Base-by-base conservation (phyloP, 1,140 invertebrate genomes). In the Musca domestica region DNA sequence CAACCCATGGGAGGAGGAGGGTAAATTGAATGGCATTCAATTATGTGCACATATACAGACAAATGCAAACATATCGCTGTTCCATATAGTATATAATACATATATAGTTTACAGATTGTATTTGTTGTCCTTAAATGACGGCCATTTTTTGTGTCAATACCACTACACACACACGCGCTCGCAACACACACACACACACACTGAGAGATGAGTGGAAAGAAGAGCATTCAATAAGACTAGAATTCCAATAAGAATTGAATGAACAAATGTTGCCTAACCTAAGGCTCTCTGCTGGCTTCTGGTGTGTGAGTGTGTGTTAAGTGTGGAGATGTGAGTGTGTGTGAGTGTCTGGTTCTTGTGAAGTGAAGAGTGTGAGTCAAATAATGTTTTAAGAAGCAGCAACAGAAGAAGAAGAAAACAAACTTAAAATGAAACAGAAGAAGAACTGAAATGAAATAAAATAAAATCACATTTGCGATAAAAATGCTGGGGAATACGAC, bases 231-330 rank as follows among this genome's bases (percentile, higher is more conserved):
- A 41, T 61, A 61, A 61, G 34, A 61, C 34, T 61, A 61, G 27
- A 61, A 61, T 34, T 19, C 56, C 56, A 61, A 61, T 61, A 61
- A 61, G 56, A 61, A 56, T 27, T 22, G 52, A 25, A 61, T 61
- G n/a, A 61, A 61, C 17, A 30, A 61, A 30, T 61, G 56, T 61
- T 34, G 27, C 34, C 56, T 61, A 34, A 61, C 56, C n/a, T 61
- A 15, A 61, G 56, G 56, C 56, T 61, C 10, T 12, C 10, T 9
- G 34, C 10, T 10, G n/a, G n/a, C 34, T 41, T 41, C 2, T 41
- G 54, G 25, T 27, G 54, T 58, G 4, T 41, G 54, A n/a, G 25
- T 27, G 54, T 58, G 54, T 30, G 48, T 27, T 27, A n/a, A 27
- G 54, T n/a, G 52, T 0, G 52, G 2, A 25, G 12, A 30, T 22